Conservation (phyloP, 2,113 vertebrate species). For the Atractosteus spatula region DNA sequence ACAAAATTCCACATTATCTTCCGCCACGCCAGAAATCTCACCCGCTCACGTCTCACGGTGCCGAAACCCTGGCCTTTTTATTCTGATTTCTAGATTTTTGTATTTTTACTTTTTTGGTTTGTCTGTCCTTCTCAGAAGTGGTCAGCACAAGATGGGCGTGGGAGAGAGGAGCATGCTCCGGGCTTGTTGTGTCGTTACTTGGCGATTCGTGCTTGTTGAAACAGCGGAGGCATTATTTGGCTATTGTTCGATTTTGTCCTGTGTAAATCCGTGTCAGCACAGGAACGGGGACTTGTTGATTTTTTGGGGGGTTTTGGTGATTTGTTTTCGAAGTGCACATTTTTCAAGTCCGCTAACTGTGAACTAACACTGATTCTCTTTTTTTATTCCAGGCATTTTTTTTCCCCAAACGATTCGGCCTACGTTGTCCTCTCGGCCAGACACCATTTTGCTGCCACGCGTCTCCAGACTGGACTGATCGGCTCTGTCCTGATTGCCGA, state of each 20-base stretch:
- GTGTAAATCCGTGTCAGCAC: constrained; percentile 42
- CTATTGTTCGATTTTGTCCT: constrained; percentile 30
- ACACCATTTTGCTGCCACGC: constrained; percentile 56
- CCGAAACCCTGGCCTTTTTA: constrained; percentile 67
- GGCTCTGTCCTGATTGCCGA: constrained; percentile 22
- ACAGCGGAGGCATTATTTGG: constrained; percentile 32
- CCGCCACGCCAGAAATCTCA: constrained; percentile 66
- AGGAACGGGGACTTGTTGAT: constrained; percentile 32
- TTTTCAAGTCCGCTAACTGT: constrained; percentile 29
- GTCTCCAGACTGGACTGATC: constrained; percentile 45
- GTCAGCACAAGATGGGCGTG: constrained; percentile 44
- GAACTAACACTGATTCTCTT: constrained; percentile 27
- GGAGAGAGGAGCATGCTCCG: constrained; percentile 45
- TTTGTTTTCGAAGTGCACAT: constrained; percentile 34
- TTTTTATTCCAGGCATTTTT: constrained; percentile 47
- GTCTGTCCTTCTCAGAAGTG: too few species aligned
- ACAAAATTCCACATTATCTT: constrained; percentile 77
- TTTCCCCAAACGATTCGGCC: constrained; percentile 49
- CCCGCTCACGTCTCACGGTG: constrained; percentile 67
- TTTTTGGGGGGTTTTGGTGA: constrained; percentile 26
- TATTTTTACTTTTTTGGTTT: too few species aligned
- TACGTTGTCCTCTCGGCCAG: constrained; percentile 52
- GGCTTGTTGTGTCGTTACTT: constrained; percentile 45
- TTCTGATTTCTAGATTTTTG: too few species aligned
- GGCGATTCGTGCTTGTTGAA: constrained; percentile 29